Evolutionary conservation across 1,140 invertebrate species (phyloP).

Genomic region (Ceratosolen solmsi): DNA sequence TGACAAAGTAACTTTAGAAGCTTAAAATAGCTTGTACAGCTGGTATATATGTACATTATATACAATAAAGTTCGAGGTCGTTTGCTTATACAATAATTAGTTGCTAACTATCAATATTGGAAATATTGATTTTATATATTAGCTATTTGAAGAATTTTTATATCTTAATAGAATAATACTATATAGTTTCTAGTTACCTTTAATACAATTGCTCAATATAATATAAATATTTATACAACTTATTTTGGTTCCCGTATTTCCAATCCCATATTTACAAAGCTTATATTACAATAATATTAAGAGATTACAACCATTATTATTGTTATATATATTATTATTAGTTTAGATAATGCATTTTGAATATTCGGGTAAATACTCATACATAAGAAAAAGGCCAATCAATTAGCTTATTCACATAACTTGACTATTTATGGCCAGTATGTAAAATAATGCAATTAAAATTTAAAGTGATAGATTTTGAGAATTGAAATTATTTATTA

Average conservation of each 20-base stretch:
- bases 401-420: too few species aligned
- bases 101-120: not conserved
- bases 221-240: slow-evolving; percentile 8
- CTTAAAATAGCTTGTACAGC: not conserved
- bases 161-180: not conserved
- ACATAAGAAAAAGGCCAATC: too few species aligned
- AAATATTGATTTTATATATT: slow-evolving; percentile 2
- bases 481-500: too few species aligned
- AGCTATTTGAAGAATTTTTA: not conserved
- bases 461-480: too few species aligned
- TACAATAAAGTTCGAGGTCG: not conserved
- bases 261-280: not conserved
- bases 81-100: not conserved
- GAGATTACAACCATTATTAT: not conserved
- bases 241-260: too few species aligned
- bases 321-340: too few species aligned
- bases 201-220: not conserved
- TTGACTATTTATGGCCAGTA: too few species aligned
- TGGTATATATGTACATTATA: not conserved
- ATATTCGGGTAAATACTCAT: too few species aligned
- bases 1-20: not conserved
- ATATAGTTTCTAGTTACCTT: not conserved
- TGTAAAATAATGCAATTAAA: too few species aligned
- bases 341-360: too few species aligned
- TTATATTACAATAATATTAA: not conserved